These are phyloP conservation scores for Scaptomyza pallida DNA, from an alignment of 1,140 invertebrate species.

Conservation along the genomic window DNA sequence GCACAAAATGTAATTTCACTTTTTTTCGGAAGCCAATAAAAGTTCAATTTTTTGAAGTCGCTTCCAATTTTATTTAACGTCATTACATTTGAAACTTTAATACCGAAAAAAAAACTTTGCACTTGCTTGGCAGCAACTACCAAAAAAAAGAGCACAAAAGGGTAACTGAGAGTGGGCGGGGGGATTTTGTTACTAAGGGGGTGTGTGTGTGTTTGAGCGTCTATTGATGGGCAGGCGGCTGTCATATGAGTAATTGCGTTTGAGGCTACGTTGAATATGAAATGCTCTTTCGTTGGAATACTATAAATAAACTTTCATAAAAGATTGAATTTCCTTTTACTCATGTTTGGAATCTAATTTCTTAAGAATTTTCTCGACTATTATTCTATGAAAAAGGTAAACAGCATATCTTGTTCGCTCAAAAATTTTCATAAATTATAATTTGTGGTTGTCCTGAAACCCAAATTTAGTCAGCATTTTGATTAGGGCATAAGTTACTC, in stretches of 20 bases:
- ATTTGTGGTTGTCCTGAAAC: not conserved
- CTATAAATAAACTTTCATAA: too few relatives aligned
- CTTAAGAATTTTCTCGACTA: not conserved
- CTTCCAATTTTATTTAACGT: slow-evolving; percentile 82
- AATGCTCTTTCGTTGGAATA: slow-evolving; percentile 47
- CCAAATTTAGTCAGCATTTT: not conserved
- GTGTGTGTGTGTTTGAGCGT: too few relatives aligned
- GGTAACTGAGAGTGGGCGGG: not conserved
- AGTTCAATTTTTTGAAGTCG: slow-evolving; percentile 80
- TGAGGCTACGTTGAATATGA: slow-evolving; percentile 48
- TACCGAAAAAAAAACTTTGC: slow-evolving; percentile 68
- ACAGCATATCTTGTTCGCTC: not conserved
- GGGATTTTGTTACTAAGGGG: not conserved
- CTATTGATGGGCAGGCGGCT: slow-evolving; percentile 51
- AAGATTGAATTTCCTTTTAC: slow-evolving; percentile 16
- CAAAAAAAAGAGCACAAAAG: not conserved
- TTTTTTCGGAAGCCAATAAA: slow-evolving; percentile 69
- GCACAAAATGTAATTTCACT: slow-evolving; percentile 60
- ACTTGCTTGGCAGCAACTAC: slow-evolving; percentile 44
- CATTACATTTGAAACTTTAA: slow-evolving; percentile 80
- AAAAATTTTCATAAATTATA: not conserved
- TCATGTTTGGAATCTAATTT: slow-evolving; percentile 22
- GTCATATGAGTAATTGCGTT: slow-evolving; percentile 52
- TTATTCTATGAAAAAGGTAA: not conserved
- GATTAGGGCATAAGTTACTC: too few relatives aligned